Conservation (phyloP, 2,888 invertebrate species). For the Dicroscelio sp. region DNA sequence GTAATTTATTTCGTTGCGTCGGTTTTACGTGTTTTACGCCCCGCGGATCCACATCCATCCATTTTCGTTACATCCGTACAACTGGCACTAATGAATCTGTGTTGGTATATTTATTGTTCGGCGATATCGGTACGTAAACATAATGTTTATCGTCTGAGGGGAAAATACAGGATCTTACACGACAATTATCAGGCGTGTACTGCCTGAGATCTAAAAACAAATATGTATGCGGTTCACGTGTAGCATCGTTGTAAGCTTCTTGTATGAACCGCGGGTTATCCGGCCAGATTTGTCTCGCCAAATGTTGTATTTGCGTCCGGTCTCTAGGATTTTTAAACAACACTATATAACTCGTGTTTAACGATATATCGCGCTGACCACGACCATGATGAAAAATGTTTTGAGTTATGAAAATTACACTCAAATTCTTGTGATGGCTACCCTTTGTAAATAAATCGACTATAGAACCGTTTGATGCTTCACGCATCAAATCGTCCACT, state of each 20-base stretch:
- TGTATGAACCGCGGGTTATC: background rate
- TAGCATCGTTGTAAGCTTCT: slow-evolving; percentile 41
- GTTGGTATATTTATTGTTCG: background rate
- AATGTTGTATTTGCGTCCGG: slow-evolving; percentile 38
- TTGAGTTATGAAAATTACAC: no score
- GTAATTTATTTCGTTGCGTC: no score
- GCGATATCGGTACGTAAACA: background rate
- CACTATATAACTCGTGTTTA: slow-evolving; percentile 65
- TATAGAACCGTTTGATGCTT: no score
- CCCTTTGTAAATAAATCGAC: no score
- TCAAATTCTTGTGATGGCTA: no score
- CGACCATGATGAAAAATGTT: slow-evolving; percentile 1
- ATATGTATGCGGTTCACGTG: slow-evolving; percentile 26
- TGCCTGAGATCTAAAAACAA: slow-evolving; percentile 21
- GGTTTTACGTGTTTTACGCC: no score
- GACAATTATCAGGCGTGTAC: slow-evolving; percentile 9
- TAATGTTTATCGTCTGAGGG: background rate
- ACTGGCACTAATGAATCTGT: background rate
- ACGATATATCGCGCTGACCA: slow-evolving; percentile 55
- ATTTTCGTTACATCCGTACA: background rate
- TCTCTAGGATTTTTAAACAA: slow-evolving; percentile 68
- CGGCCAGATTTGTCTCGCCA: slow-evolving; percentile 3
- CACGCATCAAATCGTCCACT: no score
- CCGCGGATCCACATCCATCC: no score
- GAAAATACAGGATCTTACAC: background rate